Evolutionary conservation across 1,140 invertebrate genomes (phyloP), one percentile per base, ranked within the genome.

Genomic region (Atta texana): DNA sequence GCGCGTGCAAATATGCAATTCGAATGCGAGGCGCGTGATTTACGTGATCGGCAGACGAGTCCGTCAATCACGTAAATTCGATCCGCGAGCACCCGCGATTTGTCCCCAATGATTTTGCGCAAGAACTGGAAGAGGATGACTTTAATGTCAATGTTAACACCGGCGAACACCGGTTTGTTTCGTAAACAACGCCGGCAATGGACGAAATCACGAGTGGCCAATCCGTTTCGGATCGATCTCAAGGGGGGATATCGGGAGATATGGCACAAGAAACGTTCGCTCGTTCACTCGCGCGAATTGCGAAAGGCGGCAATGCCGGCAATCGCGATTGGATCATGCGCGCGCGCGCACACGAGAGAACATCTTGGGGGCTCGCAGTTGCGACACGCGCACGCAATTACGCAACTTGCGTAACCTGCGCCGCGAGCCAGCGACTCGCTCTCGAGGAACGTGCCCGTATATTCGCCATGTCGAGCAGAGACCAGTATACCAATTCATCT

Each of bases 321-420:
- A 49, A 51, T 49, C 59, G 34, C 39, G 76, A 78, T 66, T 51
- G 76, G 39, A 78, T 49, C 34, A 39, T 18, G 55, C 53, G 34
- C 5, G 24, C 39, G 39, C 57, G 34, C 71, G 24, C 34, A 34
- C 7, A 53, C 18, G 76, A 77, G 75, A 78, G 59, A 66, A 66
- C 59, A 78, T 78, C 76, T 78, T 18, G 10, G 59, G 76, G 24
- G 61, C 39, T 61, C 44, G 59, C 18, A 49, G 12, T 78, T 78
- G 44, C 76, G 59, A 78, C 76, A 78, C 44, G 18, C 39, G 53
- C 76, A 78, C 61, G 59, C 76, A 64, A 78, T 78, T 78, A 78
- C 61, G 76, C 76, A 78, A 78, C 76, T 64, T 78, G 76, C 76
- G 61, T 78, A 78, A 78, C 44, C 7, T 51, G 24, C 59, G 24